These are phyloP conservation scores for Tachystola acroxantha DNA, from an alignment of 2,888 invertebrate genomes.

Conservation along the genomic window DNA sequence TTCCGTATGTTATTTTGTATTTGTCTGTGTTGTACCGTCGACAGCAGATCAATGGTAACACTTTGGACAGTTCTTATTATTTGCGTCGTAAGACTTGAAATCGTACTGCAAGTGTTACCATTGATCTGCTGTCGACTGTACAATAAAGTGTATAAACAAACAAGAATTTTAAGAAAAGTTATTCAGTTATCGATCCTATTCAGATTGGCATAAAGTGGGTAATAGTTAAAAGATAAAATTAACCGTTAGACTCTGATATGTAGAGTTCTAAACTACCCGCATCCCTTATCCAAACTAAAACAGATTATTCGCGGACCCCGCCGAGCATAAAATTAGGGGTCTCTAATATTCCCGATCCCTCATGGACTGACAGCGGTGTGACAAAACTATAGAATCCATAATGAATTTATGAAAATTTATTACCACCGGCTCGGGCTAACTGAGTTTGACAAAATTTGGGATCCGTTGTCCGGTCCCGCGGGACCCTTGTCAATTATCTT, in stretches of 20 bases:
- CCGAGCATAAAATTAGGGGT: conserved; percentile 2
- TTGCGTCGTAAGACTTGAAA: too few relatives aligned
- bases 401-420: conserved; percentile 11
- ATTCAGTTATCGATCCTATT: too few relatives aligned
- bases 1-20: too few relatives aligned
- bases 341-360: conserved; percentile 3
- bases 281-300: conserved; percentile 5
- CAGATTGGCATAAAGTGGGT: too few relatives aligned
- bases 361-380: background rate
- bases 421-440: background rate
- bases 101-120: too few relatives aligned
- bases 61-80: too few relatives aligned
- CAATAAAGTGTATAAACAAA: too few relatives aligned
- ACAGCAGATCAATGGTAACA: too few relatives aligned
- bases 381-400: conserved; percentile 2
- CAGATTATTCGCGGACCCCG: conserved; percentile 6
- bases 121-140: too few relatives aligned
- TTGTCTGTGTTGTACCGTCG: too few relatives aligned
- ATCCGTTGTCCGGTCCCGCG: background rate
- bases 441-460: conserved; percentile 6
- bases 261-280: conserved; percentile 1
- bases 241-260: background rate
- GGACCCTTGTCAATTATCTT: conserved; percentile 7
- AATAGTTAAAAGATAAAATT: too few relatives aligned
- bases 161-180: too few relatives aligned